A percentile compares a stretch with the other conserved stretches of the same genome.
Conservation (phyloP, 2,888 invertebrate species). For the Synanthedon vespiformis region DNA sequence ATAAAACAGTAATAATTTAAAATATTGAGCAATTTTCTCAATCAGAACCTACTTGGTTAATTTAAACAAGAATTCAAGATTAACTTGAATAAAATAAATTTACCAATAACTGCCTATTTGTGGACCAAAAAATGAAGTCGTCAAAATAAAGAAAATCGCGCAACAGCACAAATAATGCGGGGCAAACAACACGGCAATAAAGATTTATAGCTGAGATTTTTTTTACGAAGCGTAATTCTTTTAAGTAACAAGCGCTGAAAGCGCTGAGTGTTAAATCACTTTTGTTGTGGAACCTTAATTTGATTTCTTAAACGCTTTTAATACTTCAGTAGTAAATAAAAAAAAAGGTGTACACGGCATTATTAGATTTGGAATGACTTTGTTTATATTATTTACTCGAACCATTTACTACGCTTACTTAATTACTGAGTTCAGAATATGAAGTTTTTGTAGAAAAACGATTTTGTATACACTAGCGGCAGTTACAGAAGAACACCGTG, state of each 20-base stretch:
- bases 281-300: too few species aligned
- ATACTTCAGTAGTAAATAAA: too few species aligned
- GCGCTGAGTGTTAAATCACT: too few species aligned
- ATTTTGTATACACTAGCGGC: neutral
- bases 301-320: too few species aligned
- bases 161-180: slow-evolving; percentile 53
- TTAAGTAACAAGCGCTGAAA: slow-evolving; percentile 5
- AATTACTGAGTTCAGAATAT: neutral
- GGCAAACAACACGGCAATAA: slow-evolving; percentile 61
- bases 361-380: too few species aligned
- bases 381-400: neutral
- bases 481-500: neutral
- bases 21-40: too few species aligned
- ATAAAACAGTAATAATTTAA: too few species aligned
- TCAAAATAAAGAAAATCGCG: slow-evolving; percentile 56
- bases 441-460: neutral
- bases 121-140: slow-evolving; percentile 36
- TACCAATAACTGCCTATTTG: neutral
- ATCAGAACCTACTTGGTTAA: too few species aligned
- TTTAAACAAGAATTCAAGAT: too few species aligned
- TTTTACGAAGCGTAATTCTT: slow-evolving; percentile 26
- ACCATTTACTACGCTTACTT: too few species aligned
- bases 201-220: slow-evolving; percentile 60
- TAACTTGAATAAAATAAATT: too few species aligned
- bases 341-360: too few species aligned